These are phyloP conservation scores for Drosophila suzukii DNA, from an alignment of 1,140 invertebrate genomes.

Conservation along the genomic window DNA sequence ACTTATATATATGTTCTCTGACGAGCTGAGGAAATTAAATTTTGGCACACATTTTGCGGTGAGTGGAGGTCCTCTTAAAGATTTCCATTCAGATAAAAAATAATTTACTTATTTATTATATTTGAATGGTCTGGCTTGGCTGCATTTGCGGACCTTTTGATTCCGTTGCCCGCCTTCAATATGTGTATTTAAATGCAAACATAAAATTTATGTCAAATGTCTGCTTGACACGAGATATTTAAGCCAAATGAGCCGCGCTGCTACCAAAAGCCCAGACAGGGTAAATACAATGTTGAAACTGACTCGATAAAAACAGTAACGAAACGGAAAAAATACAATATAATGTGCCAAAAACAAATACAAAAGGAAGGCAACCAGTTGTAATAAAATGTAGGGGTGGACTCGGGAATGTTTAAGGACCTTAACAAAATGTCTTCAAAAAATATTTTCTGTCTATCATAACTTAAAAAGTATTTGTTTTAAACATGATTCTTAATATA, in stretches of 20 bases:
- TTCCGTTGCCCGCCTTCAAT: conserved; percentile 19
- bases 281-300: conserved; percentile 66
- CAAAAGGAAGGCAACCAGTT: conserved; percentile 21
- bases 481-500: too few species aligned
- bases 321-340: conserved; percentile 30
- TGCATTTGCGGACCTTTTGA: conserved; percentile 35
- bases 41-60: conserved; percentile 36
- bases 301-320: conserved; percentile 44
- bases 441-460: too few species aligned
- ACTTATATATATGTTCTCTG: background rate
- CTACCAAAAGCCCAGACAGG: conserved; percentile 46
- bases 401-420: background rate
- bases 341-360: conserved; percentile 38
- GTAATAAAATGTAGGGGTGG: conserved; percentile 19
- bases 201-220: conserved; percentile 84
- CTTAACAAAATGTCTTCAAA: too few species aligned
- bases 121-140: conserved; percentile 16
- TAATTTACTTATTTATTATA: conserved; percentile 26
- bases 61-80: conserved; percentile 25
- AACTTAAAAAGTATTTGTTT: too few species aligned
- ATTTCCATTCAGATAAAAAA: background rate
- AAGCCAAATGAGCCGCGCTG: conserved; percentile 67
- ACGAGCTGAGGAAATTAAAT: conserved; percentile 43
- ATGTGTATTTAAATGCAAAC: conserved; percentile 82
- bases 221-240: conserved; percentile 83